These are phyloP conservation scores for Anhinga rufa DNA, from an alignment of 2,113 vertebrate species.

Conservation along the genomic window DNA sequence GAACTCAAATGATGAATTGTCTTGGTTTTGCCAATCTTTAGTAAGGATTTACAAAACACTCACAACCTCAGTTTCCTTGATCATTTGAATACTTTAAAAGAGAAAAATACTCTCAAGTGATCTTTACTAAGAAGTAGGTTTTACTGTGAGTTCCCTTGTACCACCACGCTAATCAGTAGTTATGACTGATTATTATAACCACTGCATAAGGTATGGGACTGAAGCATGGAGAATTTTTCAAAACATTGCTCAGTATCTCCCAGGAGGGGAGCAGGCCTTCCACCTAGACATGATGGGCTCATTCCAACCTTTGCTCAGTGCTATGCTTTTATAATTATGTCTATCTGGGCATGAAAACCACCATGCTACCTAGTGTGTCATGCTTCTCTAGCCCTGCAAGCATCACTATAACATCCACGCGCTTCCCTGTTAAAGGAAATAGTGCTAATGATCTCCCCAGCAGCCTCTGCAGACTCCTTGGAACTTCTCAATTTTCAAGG, in stretches of 20 bases:
- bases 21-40: not conserved
- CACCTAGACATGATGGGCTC: not conserved
- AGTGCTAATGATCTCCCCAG: not conserved
- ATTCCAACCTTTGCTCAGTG: not conserved
- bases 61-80: not conserved
- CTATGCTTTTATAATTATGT: not conserved
- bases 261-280: not conserved
- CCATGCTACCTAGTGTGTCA: accelerated
- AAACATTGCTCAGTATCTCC: not conserved
- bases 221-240: not conserved
- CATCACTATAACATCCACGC: accelerated
- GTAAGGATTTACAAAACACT: not conserved
- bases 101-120: not conserved
- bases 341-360: not conserved
- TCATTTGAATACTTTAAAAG: not conserved
- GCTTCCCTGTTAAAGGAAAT: not conserved
- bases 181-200: not conserved
- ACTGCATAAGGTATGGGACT: not conserved
- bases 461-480: not conserved
- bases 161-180: not conserved
- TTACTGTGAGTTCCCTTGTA: not conserved
- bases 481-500: slow-evolving; percentile 38
- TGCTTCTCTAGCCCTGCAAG: not conserved
- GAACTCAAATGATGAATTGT: not conserved
- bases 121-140: not conserved